A percentile compares a stretch with the other conserved stretches of the same genome.
These are phyloP conservation scores for Meloidogyne floridensis DNA, from an alignment of 1,140 invertebrate species.

Conservation along the genomic window DNA sequence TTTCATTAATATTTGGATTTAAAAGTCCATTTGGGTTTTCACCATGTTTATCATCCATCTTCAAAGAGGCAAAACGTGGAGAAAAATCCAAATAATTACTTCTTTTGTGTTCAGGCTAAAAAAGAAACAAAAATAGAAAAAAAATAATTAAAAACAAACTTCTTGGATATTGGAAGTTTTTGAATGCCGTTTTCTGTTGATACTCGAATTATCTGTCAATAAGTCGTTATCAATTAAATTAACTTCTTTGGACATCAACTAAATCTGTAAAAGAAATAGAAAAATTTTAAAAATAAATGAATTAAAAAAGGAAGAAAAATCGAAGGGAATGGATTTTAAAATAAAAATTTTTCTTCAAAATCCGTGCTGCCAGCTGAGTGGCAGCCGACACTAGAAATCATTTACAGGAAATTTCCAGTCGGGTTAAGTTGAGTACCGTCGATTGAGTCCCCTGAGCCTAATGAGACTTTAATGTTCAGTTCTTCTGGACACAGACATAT, in stretches of 20 bases:
- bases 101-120: slow-evolving; percentile 3
- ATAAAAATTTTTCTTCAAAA: too few relatives aligned
- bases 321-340: too few relatives aligned
- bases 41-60: not conserved
- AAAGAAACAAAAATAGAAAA: not conserved
- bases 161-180: not conserved
- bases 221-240: slow-evolving; percentile 4
- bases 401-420: too few relatives aligned
- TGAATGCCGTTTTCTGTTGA: not conserved
- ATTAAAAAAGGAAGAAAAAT: too few relatives aligned
- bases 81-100: slow-evolving; percentile 1
- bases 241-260: slow-evolving; percentile 6
- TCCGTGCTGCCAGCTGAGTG: too few relatives aligned
- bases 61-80: not conserved
- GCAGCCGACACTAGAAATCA: too few relatives aligned
- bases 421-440: too few relatives aligned
- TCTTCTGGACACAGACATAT: too few relatives aligned
- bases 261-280: not conserved
- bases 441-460: too few relatives aligned
- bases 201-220: not conserved
- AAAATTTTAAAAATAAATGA: not conserved
- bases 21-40: slow-evolving; percentile 4
- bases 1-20: not conserved
- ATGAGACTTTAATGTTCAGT: too few relatives aligned
- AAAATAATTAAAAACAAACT: not conserved